Evolutionary conservation across 2,113 vertebrate genomes (phyloP).

Genomic region (Sceloporus tristichus): DNA sequence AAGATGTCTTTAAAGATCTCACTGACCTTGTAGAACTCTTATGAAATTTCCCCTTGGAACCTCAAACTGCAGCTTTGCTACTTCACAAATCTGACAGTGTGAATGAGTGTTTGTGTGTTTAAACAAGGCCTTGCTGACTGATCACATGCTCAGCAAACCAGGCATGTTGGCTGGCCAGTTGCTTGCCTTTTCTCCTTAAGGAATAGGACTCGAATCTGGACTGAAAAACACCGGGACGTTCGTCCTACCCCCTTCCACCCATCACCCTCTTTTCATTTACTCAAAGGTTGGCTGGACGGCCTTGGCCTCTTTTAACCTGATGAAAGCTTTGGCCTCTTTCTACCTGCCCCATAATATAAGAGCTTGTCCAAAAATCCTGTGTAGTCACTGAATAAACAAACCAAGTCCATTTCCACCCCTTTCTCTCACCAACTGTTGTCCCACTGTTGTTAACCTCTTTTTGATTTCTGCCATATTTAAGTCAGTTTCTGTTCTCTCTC

Average conservation of each 20-base stretch:
- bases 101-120: constrained; percentile 34
- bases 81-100: background rate
- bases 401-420: constrained; percentile 11
- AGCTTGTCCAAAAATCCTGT: constrained; percentile 44
- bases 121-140: constrained; percentile 52
- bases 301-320: constrained; percentile 61
- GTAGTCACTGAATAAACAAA: constrained; percentile 40
- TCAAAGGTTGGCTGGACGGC: constrained; percentile 59
- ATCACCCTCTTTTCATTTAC: constrained; percentile 63
- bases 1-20: background rate
- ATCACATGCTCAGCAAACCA: constrained; percentile 53
- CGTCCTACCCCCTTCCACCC: constrained; percentile 33
- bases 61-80: background rate
- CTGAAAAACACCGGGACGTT: constrained; percentile 47
- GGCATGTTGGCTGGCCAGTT: constrained; percentile 12
- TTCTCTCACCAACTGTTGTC: constrained; percentile 26
- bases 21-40: constrained; percentile 2
- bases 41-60: background rate
- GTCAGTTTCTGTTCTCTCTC: no score
- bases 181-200: constrained; percentile 56
- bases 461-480: fast-evolving
- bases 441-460: constrained; percentile 31
- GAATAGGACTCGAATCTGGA: constrained; percentile 51
- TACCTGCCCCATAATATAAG: constrained; percentile 50
- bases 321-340: constrained; percentile 56